phyloP scores from a whole-genome alignment of 2,797 vertebrate genomes.

The Epinephelus malabaricus region DNA sequence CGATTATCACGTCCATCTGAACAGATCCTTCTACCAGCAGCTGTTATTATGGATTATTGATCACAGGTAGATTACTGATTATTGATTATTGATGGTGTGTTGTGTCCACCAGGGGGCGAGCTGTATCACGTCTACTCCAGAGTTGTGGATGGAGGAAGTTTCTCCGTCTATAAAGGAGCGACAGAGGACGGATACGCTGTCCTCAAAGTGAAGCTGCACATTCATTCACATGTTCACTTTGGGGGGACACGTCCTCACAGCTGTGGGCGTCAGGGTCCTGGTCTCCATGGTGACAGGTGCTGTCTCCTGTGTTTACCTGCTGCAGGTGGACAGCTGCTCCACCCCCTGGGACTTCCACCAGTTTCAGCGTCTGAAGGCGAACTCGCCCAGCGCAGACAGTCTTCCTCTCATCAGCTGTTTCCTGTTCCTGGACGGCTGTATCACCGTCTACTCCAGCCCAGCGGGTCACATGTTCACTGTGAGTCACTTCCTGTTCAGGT shows the following conservation, averaged over 20 bases:
- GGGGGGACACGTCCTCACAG: no score
- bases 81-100: background rate
- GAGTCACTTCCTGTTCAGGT: conserved; percentile 21
- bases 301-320: background rate
- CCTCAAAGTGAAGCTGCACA: background rate
- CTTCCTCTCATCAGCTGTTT: conserved; percentile 64
- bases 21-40: no score
- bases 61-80: no score
- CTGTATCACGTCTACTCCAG: conserved; percentile 77
- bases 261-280: no score
- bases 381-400: background rate
- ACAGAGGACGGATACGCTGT: conserved; percentile 62
- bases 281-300: no score
- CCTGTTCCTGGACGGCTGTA: conserved; percentile 73
- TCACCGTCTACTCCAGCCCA: conserved; percentile 62
- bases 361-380: conserved; percentile 51
- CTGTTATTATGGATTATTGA: no score
- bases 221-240: no score
- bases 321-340: conserved; percentile 66
- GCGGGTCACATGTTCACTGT: conserved; percentile 35
- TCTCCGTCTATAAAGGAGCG: conserved; percentile 81
- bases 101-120: conserved; percentile 78
- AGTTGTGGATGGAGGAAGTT: conserved; percentile 73
- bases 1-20: background rate
- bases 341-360: conserved; percentile 78